A percentile compares a stretch with the other conserved stretches of the same genome.
Conservation (phyloP, 2,113 vertebrate genomes). For the Lepisosteus oculatus region DNA sequence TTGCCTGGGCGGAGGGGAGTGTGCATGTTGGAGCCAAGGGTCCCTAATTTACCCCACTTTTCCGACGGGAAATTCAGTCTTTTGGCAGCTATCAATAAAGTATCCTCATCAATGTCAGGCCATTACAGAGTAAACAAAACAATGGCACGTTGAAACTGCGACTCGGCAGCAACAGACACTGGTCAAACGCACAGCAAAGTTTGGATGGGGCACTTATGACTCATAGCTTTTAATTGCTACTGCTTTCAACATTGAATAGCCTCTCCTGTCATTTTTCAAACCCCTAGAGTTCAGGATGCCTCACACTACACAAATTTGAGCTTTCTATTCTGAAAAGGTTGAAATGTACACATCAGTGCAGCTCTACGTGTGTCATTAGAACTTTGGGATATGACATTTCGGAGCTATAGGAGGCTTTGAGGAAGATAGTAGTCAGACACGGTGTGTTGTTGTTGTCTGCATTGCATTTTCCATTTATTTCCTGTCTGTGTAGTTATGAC, state of each 20-base stretch:
- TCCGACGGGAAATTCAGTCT: no score
- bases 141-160: constrained; percentile 9
- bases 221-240: constrained; percentile 34
- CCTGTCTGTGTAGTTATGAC: no score
- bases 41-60: no score
- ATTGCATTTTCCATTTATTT: background rate
- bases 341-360: background rate
- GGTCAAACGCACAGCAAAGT: constrained; percentile 16
- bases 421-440: background rate
- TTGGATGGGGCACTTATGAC: constrained; percentile 30
- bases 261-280: constrained; percentile 38
- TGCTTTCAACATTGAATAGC: constrained; percentile 19
- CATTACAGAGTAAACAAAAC: constrained; percentile 7
- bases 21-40: no score
- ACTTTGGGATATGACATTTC: background rate
- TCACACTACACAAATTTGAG: background rate
- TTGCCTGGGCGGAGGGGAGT: no score
- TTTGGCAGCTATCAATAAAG: no score
- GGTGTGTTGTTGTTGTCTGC: background rate
- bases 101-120: no score
- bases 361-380: background rate
- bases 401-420: background rate
- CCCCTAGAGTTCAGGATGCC: constrained; percentile 34
- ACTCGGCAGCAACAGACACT: constrained; percentile 18
- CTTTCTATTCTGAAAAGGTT: no score